Base-by-base conservation (phyloP, 1,140 invertebrate genomes). In the Drosophila auraria region DNA sequence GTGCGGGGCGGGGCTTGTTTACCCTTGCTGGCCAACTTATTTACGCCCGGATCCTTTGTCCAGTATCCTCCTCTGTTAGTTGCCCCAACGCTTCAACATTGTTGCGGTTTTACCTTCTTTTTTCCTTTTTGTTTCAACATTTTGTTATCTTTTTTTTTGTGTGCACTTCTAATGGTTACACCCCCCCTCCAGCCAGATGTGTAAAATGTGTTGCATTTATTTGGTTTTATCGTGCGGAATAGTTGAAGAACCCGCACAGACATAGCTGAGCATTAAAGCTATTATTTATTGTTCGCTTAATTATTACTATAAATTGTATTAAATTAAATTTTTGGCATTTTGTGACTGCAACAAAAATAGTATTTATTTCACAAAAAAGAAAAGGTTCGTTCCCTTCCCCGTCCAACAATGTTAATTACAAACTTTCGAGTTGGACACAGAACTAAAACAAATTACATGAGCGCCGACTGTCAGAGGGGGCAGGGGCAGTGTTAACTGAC, bases 361-460 rank as follows among this genome's bases (percentile, higher is more conserved):
- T 73, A 56, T 54, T 65, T 65, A 47, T 57, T 74, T 59, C 14
- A n/a, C 27, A 17, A 45, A 64, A 38, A 53, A 30, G 0, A 58
- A 54, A 20, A 20, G 20, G 49, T 56, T 54, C 27, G 44, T 40
- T 27, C 50, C 25, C 33, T 27, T 50, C 3, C 7, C 51, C 25
- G 57, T 42, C n/a, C 44, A 73, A 59, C 65, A 59, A 78, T 78
- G 59, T 78, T 78, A 78, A 78, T 78, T 78, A 71, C 58, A 78
- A 78, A 78, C 75, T 78, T 78, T 78, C 20, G 47, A 72, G 68
- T 72, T 53, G 70, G 54, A 72, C 68, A 72, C 45, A 60, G 14
- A 73, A 60, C 54, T 73, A 58, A 72, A 73, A 72, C 54, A 72
- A 73, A 73, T 68, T 71, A 71, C 68, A 70, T 36, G 61, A 54